Conservation (phyloP, 2,113 vertebrate species). For the Apistogramma diplotaenia region DNA sequence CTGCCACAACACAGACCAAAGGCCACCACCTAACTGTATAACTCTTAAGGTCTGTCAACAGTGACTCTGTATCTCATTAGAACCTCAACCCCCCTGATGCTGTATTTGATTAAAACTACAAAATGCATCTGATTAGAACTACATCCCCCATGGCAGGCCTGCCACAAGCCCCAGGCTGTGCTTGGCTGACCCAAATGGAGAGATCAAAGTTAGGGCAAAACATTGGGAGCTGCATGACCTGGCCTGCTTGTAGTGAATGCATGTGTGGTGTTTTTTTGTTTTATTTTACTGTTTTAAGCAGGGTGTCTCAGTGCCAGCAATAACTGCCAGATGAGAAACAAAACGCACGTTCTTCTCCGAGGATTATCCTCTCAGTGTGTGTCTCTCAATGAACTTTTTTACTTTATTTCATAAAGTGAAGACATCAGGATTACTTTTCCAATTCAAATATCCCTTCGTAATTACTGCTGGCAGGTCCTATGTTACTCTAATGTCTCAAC, state of each 20-base stretch:
- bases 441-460: slow-evolving; percentile 19
- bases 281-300: slow-evolving; percentile 7
- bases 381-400: background rate
- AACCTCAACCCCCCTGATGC: slow-evolving; percentile 37
- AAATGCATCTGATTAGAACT: slow-evolving; percentile 69
- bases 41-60: slow-evolving; percentile 49
- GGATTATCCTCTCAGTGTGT: background rate
- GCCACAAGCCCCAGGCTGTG: slow-evolving; percentile 43
- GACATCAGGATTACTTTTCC: slow-evolving; percentile 20
- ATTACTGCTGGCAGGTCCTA: slow-evolving; percentile 28
- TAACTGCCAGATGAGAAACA: slow-evolving; percentile 25
- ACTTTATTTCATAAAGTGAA: slow-evolving; percentile 25
- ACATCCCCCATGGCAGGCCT: slow-evolving; percentile 53
- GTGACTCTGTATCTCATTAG: slow-evolving; percentile 57
- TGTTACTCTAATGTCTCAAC: slow-evolving; percentile 1
- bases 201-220: slow-evolving; percentile 60
- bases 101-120: slow-evolving; percentile 71
- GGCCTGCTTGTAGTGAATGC: slow-evolving; percentile 8
- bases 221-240: slow-evolving; percentile 13
- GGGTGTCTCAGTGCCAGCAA: slow-evolving; percentile 17
- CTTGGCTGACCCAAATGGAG: slow-evolving; percentile 35
- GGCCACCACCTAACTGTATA: slow-evolving; percentile 34
- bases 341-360: background rate
- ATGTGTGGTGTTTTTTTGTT: slow-evolving; percentile 2
- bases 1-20: slow-evolving; percentile 46